These are phyloP conservation scores for Myodes glareolus DNA, from an alignment of 2,113 vertebrate species.

Conservation along the genomic window DNA sequence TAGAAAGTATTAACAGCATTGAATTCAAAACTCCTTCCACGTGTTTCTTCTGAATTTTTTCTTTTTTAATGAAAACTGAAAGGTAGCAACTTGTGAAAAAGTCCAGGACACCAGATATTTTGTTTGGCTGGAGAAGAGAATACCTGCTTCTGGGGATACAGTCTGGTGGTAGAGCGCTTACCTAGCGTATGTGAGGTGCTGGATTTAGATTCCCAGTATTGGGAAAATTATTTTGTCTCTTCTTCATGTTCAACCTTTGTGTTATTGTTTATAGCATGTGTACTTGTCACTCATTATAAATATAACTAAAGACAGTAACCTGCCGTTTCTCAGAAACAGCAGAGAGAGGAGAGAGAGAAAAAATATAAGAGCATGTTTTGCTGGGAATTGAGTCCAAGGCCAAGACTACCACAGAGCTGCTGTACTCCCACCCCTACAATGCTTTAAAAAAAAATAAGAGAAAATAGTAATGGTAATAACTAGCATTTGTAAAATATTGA, in stretches of 20 bases:
- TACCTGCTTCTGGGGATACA: not conserved
- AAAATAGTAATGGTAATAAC: not conserved
- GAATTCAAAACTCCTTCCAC: not conserved
- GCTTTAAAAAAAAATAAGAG: not conserved
- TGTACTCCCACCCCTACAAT: not conserved
- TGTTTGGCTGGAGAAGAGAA: not conserved
- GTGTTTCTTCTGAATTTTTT: conserved; percentile 1
- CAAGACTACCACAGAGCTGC: not conserved
- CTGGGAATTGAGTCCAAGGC: not conserved
- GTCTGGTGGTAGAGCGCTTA: not conserved
- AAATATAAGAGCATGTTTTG: not conserved
- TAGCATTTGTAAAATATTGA: not conserved
- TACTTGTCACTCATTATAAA: not conserved
- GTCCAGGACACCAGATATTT: not conserved
- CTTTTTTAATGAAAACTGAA: conserved; percentile 47
- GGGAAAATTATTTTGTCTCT: conserved; percentile 9
- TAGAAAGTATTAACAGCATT: conserved; percentile 1
- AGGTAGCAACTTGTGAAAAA: conserved; percentile 33
- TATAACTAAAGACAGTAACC: not conserved
- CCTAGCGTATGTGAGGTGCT: not conserved
- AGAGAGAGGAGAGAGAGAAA: not conserved
- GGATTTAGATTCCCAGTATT: not conserved
- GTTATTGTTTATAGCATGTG: not conserved
- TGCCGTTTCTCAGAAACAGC: not conserved
- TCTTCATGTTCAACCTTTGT: conserved; percentile 29